A percentile compares a stretch with the other conserved stretches of the same genome.
Evolutionary conservation across 2,888 invertebrate genomes (phyloP).

Genomic region (Monoplex corrugatus): DNA sequence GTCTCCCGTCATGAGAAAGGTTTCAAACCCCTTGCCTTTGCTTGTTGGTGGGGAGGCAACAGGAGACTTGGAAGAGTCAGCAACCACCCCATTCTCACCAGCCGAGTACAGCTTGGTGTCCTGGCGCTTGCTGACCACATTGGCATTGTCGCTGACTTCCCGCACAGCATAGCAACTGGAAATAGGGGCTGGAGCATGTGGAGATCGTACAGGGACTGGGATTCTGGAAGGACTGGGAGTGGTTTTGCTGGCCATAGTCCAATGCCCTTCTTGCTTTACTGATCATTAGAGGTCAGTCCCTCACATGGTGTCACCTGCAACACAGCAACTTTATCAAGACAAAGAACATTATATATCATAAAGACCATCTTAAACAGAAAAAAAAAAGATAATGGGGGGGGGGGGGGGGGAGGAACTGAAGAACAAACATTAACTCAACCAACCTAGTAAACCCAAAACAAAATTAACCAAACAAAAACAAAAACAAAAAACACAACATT

Average conservation of each 20-base stretch:
- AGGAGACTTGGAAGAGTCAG: slow-evolving; percentile 48
- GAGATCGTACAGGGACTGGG: slow-evolving; percentile 67
- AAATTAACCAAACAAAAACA: no score
- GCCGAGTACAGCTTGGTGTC: slow-evolving; percentile 45
- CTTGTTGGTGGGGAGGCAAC: slow-evolving; percentile 54
- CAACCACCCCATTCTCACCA: slow-evolving; percentile 60
- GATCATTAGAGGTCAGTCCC: slow-evolving; percentile 26
- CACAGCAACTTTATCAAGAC: background rate
- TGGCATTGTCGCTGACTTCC: slow-evolving; percentile 42
- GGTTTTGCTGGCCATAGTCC: slow-evolving; percentile 68
- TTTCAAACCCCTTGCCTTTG: slow-evolving; percentile 77
- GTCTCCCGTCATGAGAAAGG: slow-evolving; percentile 98
- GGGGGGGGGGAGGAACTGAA: background rate
- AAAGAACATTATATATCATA: background rate
- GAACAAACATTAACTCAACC: no score
- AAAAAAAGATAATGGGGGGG: background rate
- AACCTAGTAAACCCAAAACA: no score
- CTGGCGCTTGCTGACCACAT: slow-evolving; percentile 41
- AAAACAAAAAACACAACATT: no score
- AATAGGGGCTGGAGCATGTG: slow-evolving; percentile 47
- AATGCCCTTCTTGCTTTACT: slow-evolving; percentile 29
- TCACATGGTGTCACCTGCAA: slow-evolving; percentile 9
- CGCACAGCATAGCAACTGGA: slow-evolving; percentile 51
- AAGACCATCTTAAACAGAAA: background rate
- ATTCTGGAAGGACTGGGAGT: slow-evolving; percentile 72